Conservation (phyloP, 2,888 invertebrate genomes). For the Eueremaeus valkanovi region DNA sequence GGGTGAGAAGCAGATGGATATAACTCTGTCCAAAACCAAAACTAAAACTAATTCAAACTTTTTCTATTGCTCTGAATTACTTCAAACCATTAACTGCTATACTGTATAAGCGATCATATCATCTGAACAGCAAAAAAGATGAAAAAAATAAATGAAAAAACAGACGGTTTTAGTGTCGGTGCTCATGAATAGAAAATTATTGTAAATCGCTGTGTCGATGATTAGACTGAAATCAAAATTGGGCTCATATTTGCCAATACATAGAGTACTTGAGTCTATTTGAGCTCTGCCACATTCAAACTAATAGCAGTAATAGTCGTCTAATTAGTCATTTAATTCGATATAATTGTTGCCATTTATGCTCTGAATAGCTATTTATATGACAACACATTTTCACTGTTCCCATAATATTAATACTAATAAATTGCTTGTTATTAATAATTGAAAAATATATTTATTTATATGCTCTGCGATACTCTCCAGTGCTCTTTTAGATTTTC, state of each 20-base stretch:
- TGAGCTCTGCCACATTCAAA: background rate
- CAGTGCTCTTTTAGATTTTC: too few relatives aligned
- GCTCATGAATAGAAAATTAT: conserved; percentile 29
- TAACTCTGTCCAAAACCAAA: too few relatives aligned
- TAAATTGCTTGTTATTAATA: conserved; percentile 16
- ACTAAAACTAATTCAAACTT: background rate
- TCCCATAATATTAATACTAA: conserved; percentile 4
- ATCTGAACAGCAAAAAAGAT: background rate
- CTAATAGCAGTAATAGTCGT: background rate
- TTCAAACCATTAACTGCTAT: conserved; percentile 6
- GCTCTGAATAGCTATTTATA: background rate
- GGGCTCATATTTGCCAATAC: background rate
- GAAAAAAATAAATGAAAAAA: background rate
- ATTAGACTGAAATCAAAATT: conserved; percentile 8
- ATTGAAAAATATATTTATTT: conserved; percentile 19
- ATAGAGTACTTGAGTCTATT: too few relatives aligned
- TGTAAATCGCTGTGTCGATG: background rate
- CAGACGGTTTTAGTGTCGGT: background rate
- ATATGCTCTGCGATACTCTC: too few relatives aligned
- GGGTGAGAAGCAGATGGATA: conserved; percentile 30
- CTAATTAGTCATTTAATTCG: conserved; percentile 20
- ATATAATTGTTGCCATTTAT: conserved; percentile 18
- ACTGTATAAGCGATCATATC: background rate
- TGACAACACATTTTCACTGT: conserved; percentile 20
- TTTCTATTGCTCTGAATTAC: conserved; percentile 8